phyloP scores from a whole-genome alignment of 2,113 vertebrate genomes.

The Colossoma macropomum region DNA sequence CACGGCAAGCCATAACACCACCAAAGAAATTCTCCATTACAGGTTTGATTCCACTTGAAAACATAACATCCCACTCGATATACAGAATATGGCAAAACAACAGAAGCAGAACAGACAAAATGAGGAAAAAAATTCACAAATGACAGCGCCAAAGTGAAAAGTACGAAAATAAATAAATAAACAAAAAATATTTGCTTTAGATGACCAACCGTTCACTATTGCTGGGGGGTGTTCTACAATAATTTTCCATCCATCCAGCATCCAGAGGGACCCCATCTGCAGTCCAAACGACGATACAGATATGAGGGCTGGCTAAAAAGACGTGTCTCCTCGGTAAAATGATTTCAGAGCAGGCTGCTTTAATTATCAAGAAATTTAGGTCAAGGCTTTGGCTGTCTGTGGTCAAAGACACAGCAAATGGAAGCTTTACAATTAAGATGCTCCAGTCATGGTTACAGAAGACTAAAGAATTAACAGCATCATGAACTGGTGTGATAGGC shows the following conservation, averaged over 20 bases:
- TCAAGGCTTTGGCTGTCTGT: background rate
- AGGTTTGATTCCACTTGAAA: too few species aligned
- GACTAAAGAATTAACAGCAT: background rate
- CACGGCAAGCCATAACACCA: too few species aligned
- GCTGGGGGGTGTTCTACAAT: too few species aligned
- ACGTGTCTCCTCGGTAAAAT: background rate
- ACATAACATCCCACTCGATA: too few species aligned
- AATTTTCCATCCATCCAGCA: background rate
- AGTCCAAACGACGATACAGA: slow-evolving; percentile 38
- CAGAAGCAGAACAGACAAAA: too few species aligned
- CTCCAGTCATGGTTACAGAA: background rate
- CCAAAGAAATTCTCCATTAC: too few species aligned
- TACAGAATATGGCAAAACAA: too few species aligned
- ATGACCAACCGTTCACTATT: too few species aligned
- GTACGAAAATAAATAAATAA: too few species aligned
- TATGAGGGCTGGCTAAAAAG: slow-evolving; percentile 49
- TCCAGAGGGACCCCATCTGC: slow-evolving; percentile 39
- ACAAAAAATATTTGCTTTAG: too few species aligned
- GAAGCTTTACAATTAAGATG: background rate
- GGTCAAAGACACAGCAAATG: background rate
- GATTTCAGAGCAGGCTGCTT: background rate
- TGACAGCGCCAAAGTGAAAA: too few species aligned
- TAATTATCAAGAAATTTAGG: background rate
- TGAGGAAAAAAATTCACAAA: too few species aligned
- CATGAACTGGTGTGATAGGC: background rate